Conservation (phyloP, 1,140 invertebrate species). For the Lepidostoma basale region DNA sequence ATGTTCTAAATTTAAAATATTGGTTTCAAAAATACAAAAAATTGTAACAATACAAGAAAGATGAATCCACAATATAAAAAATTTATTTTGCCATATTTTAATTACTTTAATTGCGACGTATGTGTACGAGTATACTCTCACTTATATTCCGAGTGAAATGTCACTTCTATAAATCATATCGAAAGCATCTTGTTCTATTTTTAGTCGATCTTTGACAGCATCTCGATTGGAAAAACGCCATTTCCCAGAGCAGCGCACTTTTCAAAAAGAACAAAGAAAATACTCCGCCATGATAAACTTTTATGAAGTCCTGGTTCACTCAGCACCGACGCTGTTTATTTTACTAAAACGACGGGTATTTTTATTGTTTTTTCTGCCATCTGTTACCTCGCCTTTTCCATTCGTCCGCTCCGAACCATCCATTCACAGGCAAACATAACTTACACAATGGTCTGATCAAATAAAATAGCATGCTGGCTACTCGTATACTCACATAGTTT, state of each 20-base stretch:
- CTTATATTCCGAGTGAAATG: no score
- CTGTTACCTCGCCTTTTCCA: slow-evolving; percentile 1
- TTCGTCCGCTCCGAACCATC: slow-evolving; percentile 15
- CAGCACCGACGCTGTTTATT: slow-evolving; percentile 16
- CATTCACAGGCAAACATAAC: slow-evolving; percentile 37
- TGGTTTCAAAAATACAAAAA: no score
- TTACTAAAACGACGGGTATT: slow-evolving; percentile 23
- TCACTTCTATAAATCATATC: neutral
- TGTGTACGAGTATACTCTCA: no score
- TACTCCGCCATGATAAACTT: slow-evolving; percentile 22
- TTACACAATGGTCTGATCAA: slow-evolving; percentile 12
- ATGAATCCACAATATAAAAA: no score
- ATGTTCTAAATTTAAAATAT: no score
- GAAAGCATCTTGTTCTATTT: neutral
- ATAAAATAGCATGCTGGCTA: no score
- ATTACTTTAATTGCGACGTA: no score
- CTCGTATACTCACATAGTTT: no score
- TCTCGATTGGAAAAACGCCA: slow-evolving; percentile 14
- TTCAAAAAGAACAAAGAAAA: slow-evolving; percentile 3
- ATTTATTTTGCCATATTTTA: no score
- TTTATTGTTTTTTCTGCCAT: slow-evolving; percentile 15
- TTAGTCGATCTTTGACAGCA: slow-evolving; percentile 6
- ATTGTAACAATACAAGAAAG: no score
- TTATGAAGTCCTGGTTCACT: slow-evolving; percentile 8
- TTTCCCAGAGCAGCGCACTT: neutral